A percentile compares a stretch with the other conserved stretches of the same genome.
Conservation (phyloP, 2,797 vertebrate species). For the Chloroceryle inda region DNA sequence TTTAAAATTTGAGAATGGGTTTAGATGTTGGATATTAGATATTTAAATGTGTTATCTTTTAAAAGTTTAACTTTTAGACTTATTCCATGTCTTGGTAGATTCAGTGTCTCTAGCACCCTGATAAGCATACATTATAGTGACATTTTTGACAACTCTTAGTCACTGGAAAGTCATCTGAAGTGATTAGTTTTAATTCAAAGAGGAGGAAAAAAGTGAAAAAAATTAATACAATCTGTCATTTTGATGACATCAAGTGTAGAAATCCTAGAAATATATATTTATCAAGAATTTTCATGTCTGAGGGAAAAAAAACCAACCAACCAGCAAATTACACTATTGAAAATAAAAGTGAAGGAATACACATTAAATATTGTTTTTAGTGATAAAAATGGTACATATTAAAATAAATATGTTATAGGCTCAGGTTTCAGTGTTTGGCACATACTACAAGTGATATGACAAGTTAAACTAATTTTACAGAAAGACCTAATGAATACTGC, state of each 20-base stretch:
- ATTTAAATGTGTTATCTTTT: not conserved
- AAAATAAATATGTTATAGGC: not conserved
- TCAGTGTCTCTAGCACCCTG: not conserved
- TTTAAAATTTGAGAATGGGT: not conserved
- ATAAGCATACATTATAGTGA: not conserved
- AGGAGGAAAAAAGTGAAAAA: not conserved
- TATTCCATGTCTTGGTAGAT: not conserved
- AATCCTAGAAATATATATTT: not conserved
- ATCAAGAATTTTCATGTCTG: not conserved
- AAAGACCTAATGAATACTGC: not conserved
- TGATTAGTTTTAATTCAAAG: not conserved
- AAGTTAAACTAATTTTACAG: not conserved
- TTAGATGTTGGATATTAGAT: not conserved
- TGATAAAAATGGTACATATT: fast-evolving
- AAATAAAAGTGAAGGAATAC: not conserved
- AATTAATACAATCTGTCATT: not conserved
- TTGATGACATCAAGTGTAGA: not conserved
- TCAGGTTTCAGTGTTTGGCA: not conserved
- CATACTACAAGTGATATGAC: not conserved
- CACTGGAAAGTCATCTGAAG: not conserved
- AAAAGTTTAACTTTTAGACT: not conserved
- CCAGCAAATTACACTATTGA: not conserved
- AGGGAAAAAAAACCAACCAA: fast-evolving
- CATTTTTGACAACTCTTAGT: not conserved
- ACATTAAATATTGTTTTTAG: not conserved